Base-by-base conservation (phyloP, 2,797 vertebrate genomes). In the Poecilia wingei region DNA sequence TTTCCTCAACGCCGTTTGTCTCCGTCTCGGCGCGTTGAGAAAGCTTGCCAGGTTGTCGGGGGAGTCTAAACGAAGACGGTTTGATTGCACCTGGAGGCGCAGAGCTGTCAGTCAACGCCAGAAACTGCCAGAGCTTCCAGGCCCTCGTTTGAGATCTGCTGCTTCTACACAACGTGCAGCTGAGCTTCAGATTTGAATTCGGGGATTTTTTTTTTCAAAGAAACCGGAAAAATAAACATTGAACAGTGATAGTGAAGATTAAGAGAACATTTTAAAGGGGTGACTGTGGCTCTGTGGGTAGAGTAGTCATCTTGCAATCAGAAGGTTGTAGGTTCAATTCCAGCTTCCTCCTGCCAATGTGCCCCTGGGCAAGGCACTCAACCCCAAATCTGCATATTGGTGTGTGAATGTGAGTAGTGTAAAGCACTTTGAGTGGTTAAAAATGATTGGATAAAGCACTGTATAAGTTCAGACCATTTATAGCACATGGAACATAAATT, bases 81-180 rank as follows among this genome's bases (percentile, higher is more conserved):
- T 33, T 90, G 86, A 91, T 90, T 90, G 82, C 82, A 55, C 78
- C 84, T 81, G 81, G 81, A 92, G 89, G 87, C 87, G 69, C 89
- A 86, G 71, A 91, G 90, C 88, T 90, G 90, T 92, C 93, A 88
- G 77, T 93, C 89, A 91, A 72, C 88, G 84, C 85, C 81, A 84
- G 73, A 89, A 81, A 80, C 76, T 80, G 83, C 78, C 70, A 51
- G 78, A 84, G 72, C 77, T 57, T 75, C 77, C 68, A 49, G 77
- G 43, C 45, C 79, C 84, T 82, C 79, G 46, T 36, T 36, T 55
- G 84, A 88, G 53, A 76, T 75, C 47, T 51, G 59, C 25, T 76
- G 82, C 86, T 87, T 87, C 73, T 61, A 59, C 47, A 82, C 57
- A 47, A 45, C 16, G 46, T 86, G 76, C 69, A 78, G 75, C 68